Evolutionary conservation across 2,113 vertebrate species (phyloP), one percentile per base, ranked within the genome.

Genomic region (Heloderma charlesbogerti): DNA sequence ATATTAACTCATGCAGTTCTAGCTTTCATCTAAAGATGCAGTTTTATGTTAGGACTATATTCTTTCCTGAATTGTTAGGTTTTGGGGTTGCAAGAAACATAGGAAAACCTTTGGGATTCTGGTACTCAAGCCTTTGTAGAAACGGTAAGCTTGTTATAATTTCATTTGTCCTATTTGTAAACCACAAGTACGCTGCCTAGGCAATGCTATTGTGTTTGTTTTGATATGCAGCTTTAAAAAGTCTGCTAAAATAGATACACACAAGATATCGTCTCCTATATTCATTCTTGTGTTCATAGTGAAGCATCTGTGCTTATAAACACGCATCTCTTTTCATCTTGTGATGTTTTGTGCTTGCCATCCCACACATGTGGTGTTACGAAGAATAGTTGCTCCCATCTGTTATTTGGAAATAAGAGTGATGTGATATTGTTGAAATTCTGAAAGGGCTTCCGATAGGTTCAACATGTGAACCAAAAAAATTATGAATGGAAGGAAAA

Each of bases 351-450:
- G 27, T 10, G 0, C 75, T 85, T 57, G 89, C 63, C n/a, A 22
- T 85, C 69, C 63, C 18, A 60, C 0, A 0, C 0, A 0, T 7
- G 67, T 81, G 0, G 67, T 81, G 0, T 54, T 80, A 10, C 87
- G 86, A 45, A 45, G 88, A 87, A 86, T 0, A 12, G 1, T 66
- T 80, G 75, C 22, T 37, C 86, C 82, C 0, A 0, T 74, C 43
- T 63, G 0, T n/a, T 66, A 43, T 25, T 0, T 6, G 27, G 57
- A 79, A 40, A 4, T 3, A 31, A 71, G 43, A 16, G 57, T 88
- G 0, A 0, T 77, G 88, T 27, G 77, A 43, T 45, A 15, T 54
- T 67, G 45, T 13, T 54, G 34, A 71, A 20, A 29, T 48, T 43
- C 18, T 0, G 12, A 87, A 77, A 60, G 74, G 25, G 29, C 89